phyloP scores from a whole-genome alignment of 1,140 invertebrate species.

The Uloborus diversus region DNA sequence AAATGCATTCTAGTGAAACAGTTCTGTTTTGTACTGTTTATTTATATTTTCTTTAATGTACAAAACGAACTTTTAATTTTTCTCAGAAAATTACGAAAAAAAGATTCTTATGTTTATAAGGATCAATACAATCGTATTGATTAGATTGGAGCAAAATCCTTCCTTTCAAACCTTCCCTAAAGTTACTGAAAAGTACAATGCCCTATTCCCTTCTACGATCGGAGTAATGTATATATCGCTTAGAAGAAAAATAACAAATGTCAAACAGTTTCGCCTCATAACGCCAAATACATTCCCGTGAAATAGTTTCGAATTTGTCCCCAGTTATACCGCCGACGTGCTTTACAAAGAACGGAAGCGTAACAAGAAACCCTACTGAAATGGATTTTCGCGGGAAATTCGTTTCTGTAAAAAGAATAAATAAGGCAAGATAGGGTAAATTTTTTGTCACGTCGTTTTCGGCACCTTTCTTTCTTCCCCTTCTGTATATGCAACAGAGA shows the following conservation, averaged over 20 bases:
- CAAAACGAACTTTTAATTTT: no score
- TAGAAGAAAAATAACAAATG: conserved; percentile 45
- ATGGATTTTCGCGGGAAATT: conserved; percentile 49
- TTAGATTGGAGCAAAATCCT: no score
- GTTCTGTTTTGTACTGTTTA: no score
- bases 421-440: conserved; percentile 21
- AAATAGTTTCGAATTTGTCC: conserved; percentile 43
- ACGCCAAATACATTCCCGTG: conserved; percentile 29
- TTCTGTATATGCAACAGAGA: conserved; percentile 8
- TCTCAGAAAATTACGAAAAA: no score
- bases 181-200: no score
- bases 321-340: conserved; percentile 31
- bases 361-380: conserved; percentile 47
- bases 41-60: no score
- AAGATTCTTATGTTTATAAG: no score
- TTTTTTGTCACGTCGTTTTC: conserved; percentile 45
- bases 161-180: no score
- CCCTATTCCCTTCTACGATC: no score
- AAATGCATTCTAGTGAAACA: no score
- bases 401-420: conserved; percentile 24
- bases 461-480: not conserved
- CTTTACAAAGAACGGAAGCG: conserved; percentile 8
- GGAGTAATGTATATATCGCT: no score
- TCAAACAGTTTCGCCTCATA: conserved; percentile 40
- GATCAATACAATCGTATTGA: no score